Percentiles rank a stretch among this genome's conserved stretches.
phyloP scores from a whole-genome alignment of 1,140 invertebrate genomes.

The Ptiloglossa arizonensis region DNA sequence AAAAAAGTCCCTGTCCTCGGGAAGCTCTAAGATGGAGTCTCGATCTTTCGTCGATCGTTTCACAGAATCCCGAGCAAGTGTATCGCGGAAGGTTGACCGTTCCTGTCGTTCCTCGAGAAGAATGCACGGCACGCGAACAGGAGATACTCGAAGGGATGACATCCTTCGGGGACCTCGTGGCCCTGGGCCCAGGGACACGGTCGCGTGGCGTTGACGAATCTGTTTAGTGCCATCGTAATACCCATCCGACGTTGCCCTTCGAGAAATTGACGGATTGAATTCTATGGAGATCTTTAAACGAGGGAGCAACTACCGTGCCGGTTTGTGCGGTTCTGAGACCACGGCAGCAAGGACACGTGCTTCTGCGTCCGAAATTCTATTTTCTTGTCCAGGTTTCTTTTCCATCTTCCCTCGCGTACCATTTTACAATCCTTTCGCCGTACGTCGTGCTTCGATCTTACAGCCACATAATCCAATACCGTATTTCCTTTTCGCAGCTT shows the following conservation, averaged over 20 bases:
- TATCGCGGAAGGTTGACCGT: background rate
- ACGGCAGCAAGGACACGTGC: background rate
- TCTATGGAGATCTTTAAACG: background rate
- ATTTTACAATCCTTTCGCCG: background rate
- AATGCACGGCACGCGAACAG: conserved; percentile 37
- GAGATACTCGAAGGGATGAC: conserved; percentile 4
- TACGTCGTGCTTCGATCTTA: too few species aligned
- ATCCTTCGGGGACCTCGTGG: conserved; percentile 18
- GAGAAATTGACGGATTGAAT: conserved; percentile 26
- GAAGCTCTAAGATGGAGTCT: too few species aligned
- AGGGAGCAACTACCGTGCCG: conserved; percentile 31
- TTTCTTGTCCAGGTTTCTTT: background rate
- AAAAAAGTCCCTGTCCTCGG: too few species aligned
- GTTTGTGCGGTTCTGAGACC: background rate
- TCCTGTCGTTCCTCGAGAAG: background rate
- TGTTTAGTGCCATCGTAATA: conserved; percentile 54
- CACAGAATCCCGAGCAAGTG: background rate
- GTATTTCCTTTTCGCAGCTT: too few species aligned
- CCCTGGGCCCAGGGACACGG: conserved; percentile 58
- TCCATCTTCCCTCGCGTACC: too few species aligned
- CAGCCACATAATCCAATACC: too few species aligned
- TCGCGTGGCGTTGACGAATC: conserved; percentile 62
- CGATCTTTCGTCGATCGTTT: background rate
- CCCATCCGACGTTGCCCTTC: conserved; percentile 18
- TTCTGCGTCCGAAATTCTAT: background rate